Conservation (phyloP, 2,113 vertebrate species). For the Cochlearius cochlearius region DNA sequence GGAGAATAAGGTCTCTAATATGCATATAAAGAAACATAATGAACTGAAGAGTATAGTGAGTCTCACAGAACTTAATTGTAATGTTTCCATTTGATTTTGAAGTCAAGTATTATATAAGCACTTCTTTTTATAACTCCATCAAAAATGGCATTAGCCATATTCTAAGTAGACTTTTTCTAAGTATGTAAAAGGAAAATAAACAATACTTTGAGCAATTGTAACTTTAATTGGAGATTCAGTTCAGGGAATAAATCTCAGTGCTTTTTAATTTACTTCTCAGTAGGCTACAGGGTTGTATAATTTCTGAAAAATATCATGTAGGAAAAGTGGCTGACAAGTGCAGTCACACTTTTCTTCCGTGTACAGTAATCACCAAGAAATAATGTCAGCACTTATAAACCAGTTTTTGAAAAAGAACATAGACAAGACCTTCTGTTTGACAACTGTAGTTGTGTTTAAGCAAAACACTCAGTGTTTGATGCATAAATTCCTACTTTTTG, state of each 20-base stretch:
- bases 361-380: neutral
- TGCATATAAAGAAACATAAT: neutral
- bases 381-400: neutral
- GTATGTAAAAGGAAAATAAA: neutral
- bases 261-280: slow-evolving; percentile 43
- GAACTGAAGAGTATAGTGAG: neutral
- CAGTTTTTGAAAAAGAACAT: neutral
- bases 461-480: neutral
- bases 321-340: neutral
- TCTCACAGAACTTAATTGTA: neutral
- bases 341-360: neutral
- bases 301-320: neutral
- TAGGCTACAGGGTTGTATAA: neutral
- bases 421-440: neutral
- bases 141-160: neutral
- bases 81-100: neutral
- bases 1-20: neutral
- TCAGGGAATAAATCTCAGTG: neutral
- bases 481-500: neutral
- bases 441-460: neutral
- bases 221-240: neutral
- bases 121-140: neutral
- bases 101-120: neutral
- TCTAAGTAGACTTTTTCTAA: neutral
- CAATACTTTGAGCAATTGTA: neutral